A percentile compares a stretch with the other conserved stretches of the same genome.
Evolutionary conservation across 2,113 vertebrate species (phyloP).

Genomic region (Aramus guarauna): DNA sequence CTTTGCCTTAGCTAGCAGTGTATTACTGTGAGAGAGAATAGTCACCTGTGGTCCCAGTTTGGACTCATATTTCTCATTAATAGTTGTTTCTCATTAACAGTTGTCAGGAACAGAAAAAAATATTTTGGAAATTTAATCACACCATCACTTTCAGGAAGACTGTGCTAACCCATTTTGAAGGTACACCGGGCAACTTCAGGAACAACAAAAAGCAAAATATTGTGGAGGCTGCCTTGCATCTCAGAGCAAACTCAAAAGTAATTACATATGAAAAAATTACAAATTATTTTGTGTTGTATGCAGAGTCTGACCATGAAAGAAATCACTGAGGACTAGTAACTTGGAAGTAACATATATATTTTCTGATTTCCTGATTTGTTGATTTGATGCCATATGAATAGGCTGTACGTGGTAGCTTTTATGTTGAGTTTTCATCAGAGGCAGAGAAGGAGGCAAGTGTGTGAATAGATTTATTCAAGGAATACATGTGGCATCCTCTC

Average conservation of each 20-base stretch:
- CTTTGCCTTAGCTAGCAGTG: not conserved
- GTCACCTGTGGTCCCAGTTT: not conserved
- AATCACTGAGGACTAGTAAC: not conserved
- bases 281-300: not conserved
- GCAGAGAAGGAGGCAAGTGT: not conserved
- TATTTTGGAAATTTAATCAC: conserved; percentile 24
- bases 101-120: not conserved
- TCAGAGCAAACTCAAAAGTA: not conserved
- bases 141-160: not conserved
- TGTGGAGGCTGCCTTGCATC: not conserved
- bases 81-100: conserved; percentile 10
- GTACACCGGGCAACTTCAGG: not conserved
- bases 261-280: not conserved
- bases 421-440: not conserved
- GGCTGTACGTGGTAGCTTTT: not conserved
- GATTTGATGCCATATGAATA: not conserved
- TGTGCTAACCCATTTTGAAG: not conserved
- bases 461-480: not conserved
- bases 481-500: not conserved
- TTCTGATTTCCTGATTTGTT: not conserved
- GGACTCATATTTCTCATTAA: conserved; percentile 32
- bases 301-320: not conserved
- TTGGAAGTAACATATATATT: not conserved
- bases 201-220: not conserved
- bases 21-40: not conserved